A percentile compares a stretch with the other conserved stretches of the same genome.
Conservation (phyloP, 1,140 invertebrate species). For the Pogonognathellus flavescens region DNA sequence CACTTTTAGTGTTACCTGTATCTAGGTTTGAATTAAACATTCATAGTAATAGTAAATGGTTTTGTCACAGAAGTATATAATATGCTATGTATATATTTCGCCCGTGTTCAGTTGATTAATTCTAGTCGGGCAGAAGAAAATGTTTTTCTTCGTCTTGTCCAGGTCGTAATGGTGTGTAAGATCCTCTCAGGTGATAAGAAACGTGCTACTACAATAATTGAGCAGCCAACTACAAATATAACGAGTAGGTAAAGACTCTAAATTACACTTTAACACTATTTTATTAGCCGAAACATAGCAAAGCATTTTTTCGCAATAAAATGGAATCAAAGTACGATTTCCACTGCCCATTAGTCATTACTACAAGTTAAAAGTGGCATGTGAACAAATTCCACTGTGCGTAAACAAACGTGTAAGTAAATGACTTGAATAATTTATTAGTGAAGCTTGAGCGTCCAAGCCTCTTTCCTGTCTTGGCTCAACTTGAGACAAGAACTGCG, state of each 20-base stretch:
- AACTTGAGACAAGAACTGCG: neutral
- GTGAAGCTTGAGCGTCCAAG: conserved; percentile 44
- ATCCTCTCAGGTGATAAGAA: conserved; percentile 33
- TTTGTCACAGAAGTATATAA: neutral
- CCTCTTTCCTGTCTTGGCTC: conserved; percentile 38
- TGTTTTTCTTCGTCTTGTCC: conserved; percentile 32
- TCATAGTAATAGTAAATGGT: neutral
- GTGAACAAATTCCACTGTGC: conserved; percentile 48
- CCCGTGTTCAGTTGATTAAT: conserved; percentile 15
- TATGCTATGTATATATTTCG: neutral
- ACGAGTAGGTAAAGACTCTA: neutral
- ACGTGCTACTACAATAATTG: neutral
- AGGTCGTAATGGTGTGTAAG: neutral
- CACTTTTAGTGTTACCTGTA: neutral
- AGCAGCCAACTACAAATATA: conserved; percentile 7
- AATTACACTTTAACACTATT: conserved; percentile 45
- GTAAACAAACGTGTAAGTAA: conserved; percentile 35
- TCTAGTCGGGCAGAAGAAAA: conserved; percentile 1
- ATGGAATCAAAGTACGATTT: conserved; percentile 31
- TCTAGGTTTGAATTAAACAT: neutral
- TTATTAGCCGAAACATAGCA: conserved; percentile 22
- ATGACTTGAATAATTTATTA: conserved; percentile 44
- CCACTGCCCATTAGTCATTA: conserved; percentile 26
- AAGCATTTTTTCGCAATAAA: conserved; percentile 8
- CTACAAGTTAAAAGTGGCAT: conserved; percentile 41